A percentile compares a stretch with the other conserved stretches of the same genome.
phyloP scores from a whole-genome alignment of 2,113 vertebrate species.

The Sebastes fasciatus region DNA sequence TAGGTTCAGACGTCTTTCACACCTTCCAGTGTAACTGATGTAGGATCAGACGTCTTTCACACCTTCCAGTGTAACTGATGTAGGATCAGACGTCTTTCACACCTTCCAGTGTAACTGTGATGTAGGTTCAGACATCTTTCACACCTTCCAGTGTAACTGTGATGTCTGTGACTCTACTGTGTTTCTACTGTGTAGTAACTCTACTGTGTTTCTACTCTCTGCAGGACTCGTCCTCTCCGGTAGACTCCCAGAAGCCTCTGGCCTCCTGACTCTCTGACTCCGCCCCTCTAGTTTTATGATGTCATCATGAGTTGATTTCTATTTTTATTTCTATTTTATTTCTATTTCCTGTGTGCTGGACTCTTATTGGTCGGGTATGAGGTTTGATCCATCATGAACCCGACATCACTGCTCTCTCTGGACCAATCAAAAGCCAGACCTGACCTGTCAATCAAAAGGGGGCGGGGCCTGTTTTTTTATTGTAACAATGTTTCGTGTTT shows the following conservation, averaged over 20 bases:
- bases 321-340: constrained; percentile 15
- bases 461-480: neutral
- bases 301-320: constrained; percentile 11
- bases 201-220: neutral
- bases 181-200: neutral
- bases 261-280: constrained; percentile 65
- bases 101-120: too few species aligned
- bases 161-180: neutral
- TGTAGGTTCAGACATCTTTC: too few species aligned
- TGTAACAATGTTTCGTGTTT: constrained; percentile 6
- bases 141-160: too few species aligned
- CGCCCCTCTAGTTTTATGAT: constrained; percentile 9
- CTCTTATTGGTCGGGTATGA: constrained; percentile 5
- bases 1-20: too few species aligned
- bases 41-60: too few species aligned
- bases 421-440: constrained; percentile 49
- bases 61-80: too few species aligned
- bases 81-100: too few species aligned
- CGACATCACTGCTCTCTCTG: constrained; percentile 30
- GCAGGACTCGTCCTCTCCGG: constrained; percentile 68
- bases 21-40: too few species aligned
- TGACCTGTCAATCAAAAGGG: constrained; percentile 14
- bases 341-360: constrained; percentile 2
- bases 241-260: constrained; percentile 70
- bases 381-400: constrained; percentile 2